These are phyloP conservation scores for Papio anubis DNA, from an alignment of 2,113 vertebrate genomes.

Conservation along the genomic window DNA sequence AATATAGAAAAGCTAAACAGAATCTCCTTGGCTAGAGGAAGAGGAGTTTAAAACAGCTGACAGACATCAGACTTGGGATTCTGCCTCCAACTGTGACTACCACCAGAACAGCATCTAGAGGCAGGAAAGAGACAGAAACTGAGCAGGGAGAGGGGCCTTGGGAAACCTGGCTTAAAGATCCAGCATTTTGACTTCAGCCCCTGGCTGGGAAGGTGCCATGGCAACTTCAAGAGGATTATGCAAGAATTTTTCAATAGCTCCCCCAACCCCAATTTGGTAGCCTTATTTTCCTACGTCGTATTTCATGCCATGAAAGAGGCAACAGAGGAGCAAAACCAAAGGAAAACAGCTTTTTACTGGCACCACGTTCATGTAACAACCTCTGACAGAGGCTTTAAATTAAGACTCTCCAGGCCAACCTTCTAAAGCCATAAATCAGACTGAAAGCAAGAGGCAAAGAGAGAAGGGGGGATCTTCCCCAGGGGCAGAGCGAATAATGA, in stretches of 20 bases:
- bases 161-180: not conserved
- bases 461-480: not conserved
- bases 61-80: not conserved
- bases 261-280: not conserved
- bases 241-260: not conserved
- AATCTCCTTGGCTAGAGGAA: not conserved
- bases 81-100: not conserved
- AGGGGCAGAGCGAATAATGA: not conserved
- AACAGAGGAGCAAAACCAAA: conserved; percentile 42
- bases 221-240: not conserved
- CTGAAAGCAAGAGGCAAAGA: not conserved
- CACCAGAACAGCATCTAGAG: not conserved
- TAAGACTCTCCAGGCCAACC: conserved; percentile 41
- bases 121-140: not conserved
- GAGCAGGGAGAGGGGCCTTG: not conserved
- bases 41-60: not conserved
- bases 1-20: not conserved
- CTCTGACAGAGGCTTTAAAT: conserved; percentile 69
- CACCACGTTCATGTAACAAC: not conserved
- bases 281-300: conserved; percentile 34
- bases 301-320: conserved; percentile 51
- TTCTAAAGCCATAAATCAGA: conserved; percentile 59
- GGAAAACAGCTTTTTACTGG: conserved; percentile 56
- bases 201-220: not conserved
- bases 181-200: not conserved